A percentile compares a stretch with the other conserved stretches of the same genome.
Conservation (phyloP, 1,140 invertebrate genomes). For the Drosophila asahinai region DNA sequence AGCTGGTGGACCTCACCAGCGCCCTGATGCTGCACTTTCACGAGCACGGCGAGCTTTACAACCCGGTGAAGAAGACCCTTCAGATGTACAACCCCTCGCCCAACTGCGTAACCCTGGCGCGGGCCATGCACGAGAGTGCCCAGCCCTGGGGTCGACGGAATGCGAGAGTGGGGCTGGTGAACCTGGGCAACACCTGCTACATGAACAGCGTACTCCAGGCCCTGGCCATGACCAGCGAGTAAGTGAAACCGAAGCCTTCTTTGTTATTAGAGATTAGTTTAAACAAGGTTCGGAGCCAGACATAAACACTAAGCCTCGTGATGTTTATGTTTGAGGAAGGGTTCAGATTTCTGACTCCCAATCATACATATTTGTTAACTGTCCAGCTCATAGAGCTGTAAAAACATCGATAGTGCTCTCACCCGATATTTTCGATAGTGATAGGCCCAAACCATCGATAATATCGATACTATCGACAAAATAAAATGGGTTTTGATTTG, state of each 20-base stretch:
- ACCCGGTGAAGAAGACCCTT: constrained; percentile 59
- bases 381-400: no score
- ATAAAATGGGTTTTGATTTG: no score
- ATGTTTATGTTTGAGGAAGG: background rate
- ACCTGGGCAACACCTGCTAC: constrained; percentile 95
- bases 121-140: constrained; percentile 58
- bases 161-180: constrained; percentile 91
- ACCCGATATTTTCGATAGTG: no score
- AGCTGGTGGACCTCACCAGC: constrained; percentile 85
- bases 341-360: background rate
- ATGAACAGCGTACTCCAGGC: constrained; percentile 95
- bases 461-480: no score
- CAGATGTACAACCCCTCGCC: constrained; percentile 62
- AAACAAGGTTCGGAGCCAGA: background rate
- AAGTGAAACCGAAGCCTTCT: constrained; percentile 82
- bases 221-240: constrained; percentile 92
- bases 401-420: no score
- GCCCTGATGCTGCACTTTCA: constrained; percentile 86
- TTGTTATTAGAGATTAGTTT: background rate
- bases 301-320: background rate
- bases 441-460: no score
- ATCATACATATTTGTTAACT: no score
- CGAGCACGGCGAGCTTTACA: constrained; percentile 84
- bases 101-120: constrained; percentile 53
- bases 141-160: constrained; percentile 48